A percentile compares a stretch with the other conserved stretches of the same genome.
Evolutionary conservation across 2,888 invertebrate genomes (phyloP).

Genomic region (Pristionchus exspectatus): DNA sequence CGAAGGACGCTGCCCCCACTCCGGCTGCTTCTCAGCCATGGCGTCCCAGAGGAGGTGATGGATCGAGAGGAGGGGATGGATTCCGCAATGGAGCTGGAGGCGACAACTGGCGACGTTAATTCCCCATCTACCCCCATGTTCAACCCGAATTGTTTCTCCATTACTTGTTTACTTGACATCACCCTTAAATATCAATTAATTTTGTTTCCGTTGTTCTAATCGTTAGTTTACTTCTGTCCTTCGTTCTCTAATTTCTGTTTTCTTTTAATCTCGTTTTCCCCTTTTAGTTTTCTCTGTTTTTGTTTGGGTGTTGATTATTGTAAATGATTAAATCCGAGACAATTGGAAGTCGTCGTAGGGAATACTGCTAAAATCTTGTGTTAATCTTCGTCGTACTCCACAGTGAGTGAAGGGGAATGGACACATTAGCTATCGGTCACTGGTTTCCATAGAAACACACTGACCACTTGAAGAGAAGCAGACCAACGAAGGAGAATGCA

Average conservation of each 20-base stretch:
- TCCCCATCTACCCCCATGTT: neutral
- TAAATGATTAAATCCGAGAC: neutral
- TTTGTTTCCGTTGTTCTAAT: conserved; percentile 44
- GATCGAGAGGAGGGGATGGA: neutral
- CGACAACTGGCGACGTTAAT: conserved; percentile 52
- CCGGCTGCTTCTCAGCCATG: conserved; percentile 30
- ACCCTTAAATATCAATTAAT: conserved; percentile 32
- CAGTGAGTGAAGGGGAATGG: neutral
- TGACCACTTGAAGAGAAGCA: neutral
- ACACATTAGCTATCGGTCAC: neutral
- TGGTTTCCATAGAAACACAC: conserved; percentile 17
- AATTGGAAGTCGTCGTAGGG: conserved; percentile 39
- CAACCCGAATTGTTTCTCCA: neutral
- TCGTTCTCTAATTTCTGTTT: conserved; percentile 11
- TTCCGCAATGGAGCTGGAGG: neutral
- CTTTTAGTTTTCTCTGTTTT: conserved; percentile 7
- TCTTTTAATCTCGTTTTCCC: neutral
- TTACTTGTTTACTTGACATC: conserved; percentile 34
- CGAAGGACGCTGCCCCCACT: neutral
- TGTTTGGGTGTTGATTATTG: conserved; percentile 21
- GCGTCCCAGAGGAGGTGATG: neutral
- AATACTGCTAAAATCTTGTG: conserved; percentile 35
- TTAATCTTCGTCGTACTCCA: neutral
- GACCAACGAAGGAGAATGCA: neutral
- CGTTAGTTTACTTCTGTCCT: conserved; percentile 24